phyloP scores from a whole-genome alignment of 1,140 invertebrate species.

The Meteorus sp. region DNA sequence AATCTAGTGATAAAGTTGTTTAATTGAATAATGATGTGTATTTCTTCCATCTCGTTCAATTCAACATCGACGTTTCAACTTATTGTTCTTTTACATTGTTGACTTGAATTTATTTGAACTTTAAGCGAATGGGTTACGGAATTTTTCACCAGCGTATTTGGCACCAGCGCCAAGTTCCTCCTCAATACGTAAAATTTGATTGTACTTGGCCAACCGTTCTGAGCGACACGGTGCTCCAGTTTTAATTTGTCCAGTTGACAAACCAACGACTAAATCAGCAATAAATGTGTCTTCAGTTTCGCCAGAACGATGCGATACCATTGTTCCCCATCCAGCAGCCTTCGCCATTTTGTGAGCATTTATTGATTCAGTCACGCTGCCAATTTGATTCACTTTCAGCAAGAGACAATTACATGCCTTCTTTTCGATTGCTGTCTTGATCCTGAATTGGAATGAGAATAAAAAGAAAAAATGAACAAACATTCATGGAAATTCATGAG shows the following conservation, averaged over 20 bases:
- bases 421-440: conserved; percentile 94
- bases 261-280: conserved; percentile 95
- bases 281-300: conserved; percentile 99
- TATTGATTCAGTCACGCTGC: conserved; percentile 96
- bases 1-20: too few species aligned
- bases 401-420: conserved; percentile 97
- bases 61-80: too few species aligned
- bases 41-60: too few species aligned
- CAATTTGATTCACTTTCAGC: conserved; percentile 99
- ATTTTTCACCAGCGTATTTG: conserved; percentile 93
- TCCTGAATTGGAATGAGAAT: conserved; percentile 60
- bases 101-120: neutral
- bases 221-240: conserved; percentile 98
- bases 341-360: conserved; percentile 93
- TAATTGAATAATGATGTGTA: too few species aligned
- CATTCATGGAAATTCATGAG: too few species aligned
- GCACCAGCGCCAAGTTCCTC: conserved; percentile 91
- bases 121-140: conserved; percentile 75
- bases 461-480: conserved; percentile 6
- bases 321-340: conserved; percentile 94
- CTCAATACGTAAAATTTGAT: conserved; percentile 98
- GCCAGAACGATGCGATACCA: conserved; percentile 97
- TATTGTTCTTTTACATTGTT: too few species aligned
- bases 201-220: conserved; percentile 98
- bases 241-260: conserved; percentile 98